Evolutionary conservation across 2,888 invertebrate species (phyloP).

Genomic region (Drosophila kokeensis): DNA sequence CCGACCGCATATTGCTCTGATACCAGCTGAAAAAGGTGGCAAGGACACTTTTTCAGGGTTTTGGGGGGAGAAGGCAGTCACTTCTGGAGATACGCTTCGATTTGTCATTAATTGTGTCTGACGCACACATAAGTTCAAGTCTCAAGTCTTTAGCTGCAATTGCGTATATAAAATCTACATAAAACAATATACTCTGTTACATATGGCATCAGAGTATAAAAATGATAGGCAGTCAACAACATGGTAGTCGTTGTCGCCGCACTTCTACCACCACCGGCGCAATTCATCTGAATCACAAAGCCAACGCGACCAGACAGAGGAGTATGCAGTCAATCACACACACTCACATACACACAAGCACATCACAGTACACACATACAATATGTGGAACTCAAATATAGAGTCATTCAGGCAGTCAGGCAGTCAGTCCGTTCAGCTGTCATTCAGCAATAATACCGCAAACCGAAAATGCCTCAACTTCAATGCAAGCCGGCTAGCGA

Average conservation of each 20-base stretch:
- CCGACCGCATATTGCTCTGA: neutral
- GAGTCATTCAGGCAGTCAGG: conserved; percentile 47
- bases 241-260: conserved; percentile 50
- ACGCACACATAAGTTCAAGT: neutral
- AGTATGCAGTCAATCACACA: conserved; percentile 33
- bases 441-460: conserved; percentile 71
- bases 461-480: conserved; percentile 72
- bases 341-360: conserved; percentile 12
- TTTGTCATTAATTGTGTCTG: neutral
- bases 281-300: conserved; percentile 74
- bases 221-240: conserved; percentile 49
- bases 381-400: conserved; percentile 31
- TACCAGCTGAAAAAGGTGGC: neutral
- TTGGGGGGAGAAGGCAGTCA: neutral
- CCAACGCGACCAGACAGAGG: conserved; percentile 60
- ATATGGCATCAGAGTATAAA: conserved; percentile 3
- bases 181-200: neutral
- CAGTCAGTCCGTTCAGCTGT: conserved; percentile 50
- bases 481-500: conserved; percentile 49
- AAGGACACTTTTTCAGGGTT: neutral
- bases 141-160: neutral
- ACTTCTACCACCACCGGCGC: conserved; percentile 56
- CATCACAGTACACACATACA: conserved; percentile 8
- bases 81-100: neutral
- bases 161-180: neutral